A percentile compares a stretch with the other conserved stretches of the same genome.
phyloP scores from a whole-genome alignment of 2,797 vertebrate genomes.

The Parauchenoglanis ngamensis region DNA sequence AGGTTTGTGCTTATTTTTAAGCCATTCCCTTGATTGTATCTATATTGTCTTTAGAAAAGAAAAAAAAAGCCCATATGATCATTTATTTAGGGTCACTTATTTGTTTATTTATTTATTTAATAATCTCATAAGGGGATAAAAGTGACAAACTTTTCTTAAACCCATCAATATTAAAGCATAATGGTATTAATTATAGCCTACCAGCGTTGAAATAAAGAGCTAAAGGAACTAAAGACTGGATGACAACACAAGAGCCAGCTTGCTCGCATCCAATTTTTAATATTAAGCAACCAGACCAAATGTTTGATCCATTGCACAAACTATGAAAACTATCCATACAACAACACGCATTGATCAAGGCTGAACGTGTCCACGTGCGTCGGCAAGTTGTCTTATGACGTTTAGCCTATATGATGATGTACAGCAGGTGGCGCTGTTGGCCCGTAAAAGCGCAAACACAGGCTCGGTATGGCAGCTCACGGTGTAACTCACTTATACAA shows the following conservation, averaged over 20 bases:
- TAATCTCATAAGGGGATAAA: background rate
- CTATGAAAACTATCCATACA: background rate
- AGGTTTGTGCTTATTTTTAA: background rate
- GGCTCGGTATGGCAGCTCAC: background rate
- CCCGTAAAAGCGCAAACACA: conserved; percentile 55
- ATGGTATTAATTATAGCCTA: background rate
- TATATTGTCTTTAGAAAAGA: background rate
- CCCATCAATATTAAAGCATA: background rate
- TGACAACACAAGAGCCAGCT: background rate
- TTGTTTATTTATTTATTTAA: background rate
- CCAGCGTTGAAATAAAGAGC: background rate
- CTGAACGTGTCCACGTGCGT: background rate
- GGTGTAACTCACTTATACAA: background rate
- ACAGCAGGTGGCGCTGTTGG: conserved; percentile 75
- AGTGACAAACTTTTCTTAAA: background rate
- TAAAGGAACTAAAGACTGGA: background rate
- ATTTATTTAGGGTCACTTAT: background rate
- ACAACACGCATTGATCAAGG: background rate
- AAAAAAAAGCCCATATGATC: background rate
- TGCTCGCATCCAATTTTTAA: background rate
- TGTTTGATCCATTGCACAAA: background rate
- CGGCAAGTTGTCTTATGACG: background rate
- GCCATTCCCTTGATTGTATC: background rate
- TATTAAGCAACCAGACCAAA: background rate
- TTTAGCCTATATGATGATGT: background rate